These are phyloP conservation scores for Microtus pennsylvanicus DNA, from an alignment of 2,113 vertebrate species.

Conservation along the genomic window DNA sequence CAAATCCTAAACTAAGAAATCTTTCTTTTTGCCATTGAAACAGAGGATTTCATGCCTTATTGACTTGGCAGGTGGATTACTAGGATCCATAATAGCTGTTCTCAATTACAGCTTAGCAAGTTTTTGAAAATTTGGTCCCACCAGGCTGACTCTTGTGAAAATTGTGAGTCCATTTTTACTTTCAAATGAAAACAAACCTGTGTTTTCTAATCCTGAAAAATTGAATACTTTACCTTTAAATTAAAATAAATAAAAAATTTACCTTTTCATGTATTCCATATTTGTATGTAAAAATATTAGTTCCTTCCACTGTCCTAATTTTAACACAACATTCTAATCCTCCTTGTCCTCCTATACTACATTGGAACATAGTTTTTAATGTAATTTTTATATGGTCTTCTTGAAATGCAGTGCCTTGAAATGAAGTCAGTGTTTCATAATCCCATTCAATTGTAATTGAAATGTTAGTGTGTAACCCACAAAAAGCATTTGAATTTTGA, in stretches of 20 bases:
- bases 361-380: not conserved
- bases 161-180: slow-evolving; percentile 9
- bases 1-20: not conserved
- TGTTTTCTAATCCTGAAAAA: not conserved
- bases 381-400: not conserved
- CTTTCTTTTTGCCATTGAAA: slow-evolving; percentile 5
- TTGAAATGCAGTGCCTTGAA: not conserved
- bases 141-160: slow-evolving; percentile 6
- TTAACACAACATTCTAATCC: not conserved
- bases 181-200: not conserved
- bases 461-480: not conserved
- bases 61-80: slow-evolving; percentile 12
- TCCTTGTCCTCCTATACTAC: not conserved
- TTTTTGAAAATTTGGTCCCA: not conserved
- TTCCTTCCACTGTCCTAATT: not conserved
- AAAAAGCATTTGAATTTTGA: slow-evolving; percentile 26
- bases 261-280: not conserved
- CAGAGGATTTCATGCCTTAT: not conserved
- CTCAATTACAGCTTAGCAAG: not conserved
- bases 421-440: not conserved
- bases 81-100: not conserved
- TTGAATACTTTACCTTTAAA: too few species aligned
- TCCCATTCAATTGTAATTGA: not conserved
- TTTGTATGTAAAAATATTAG: not conserved
- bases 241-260: too few species aligned